Percentiles rank a stretch among this genome's conserved stretches.
These are phyloP conservation scores for Mesaphorura yosii DNA, from an alignment of 1,140 invertebrate genomes.

Conservation along the genomic window DNA sequence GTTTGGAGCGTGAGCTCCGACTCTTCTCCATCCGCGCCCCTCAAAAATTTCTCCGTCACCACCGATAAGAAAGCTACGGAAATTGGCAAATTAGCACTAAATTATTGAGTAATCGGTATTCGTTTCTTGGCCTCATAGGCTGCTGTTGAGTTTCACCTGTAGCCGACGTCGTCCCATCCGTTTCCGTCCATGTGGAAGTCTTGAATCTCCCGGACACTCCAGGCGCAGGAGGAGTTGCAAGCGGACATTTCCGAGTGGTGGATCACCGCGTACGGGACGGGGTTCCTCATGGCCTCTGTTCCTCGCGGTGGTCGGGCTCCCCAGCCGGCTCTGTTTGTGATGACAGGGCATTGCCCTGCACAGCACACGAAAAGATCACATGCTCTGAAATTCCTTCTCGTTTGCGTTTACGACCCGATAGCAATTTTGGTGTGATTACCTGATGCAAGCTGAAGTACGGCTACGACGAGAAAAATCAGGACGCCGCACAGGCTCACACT, in stretches of 20 bases:
- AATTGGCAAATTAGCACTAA: not conserved
- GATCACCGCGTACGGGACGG: constrained; percentile 61
- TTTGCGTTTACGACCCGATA: too few relatives aligned
- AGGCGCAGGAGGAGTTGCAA: constrained; percentile 46
- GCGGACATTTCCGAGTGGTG: constrained; percentile 55
- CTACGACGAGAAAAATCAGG: too few relatives aligned
- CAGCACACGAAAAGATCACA: too few relatives aligned
- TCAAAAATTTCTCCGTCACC: constrained; percentile 59
- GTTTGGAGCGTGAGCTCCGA: constrained; percentile 55
- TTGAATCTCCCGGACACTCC: constrained; percentile 49
- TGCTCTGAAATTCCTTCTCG: too few relatives aligned
- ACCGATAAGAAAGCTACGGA: constrained; percentile 63
- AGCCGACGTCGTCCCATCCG: constrained; percentile 53
- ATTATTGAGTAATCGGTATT: not conserved
- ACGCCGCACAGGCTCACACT: too few relatives aligned
- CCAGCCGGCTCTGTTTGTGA: constrained; percentile 44
- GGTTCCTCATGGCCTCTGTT: constrained; percentile 39
- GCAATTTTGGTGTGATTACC: too few relatives aligned
- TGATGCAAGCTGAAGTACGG: too few relatives aligned
- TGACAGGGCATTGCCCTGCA: too few relatives aligned
- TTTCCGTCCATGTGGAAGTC: constrained; percentile 58
- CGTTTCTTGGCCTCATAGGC: not conserved
- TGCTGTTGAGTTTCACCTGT: constrained; percentile 41
- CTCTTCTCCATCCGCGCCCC: constrained; percentile 57
- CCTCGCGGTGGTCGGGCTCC: constrained; percentile 43